Percentiles rank a stretch among this genome's conserved stretches.
Conservation (phyloP, 2,797 vertebrate species). For the Ceyx erithaca region DNA sequence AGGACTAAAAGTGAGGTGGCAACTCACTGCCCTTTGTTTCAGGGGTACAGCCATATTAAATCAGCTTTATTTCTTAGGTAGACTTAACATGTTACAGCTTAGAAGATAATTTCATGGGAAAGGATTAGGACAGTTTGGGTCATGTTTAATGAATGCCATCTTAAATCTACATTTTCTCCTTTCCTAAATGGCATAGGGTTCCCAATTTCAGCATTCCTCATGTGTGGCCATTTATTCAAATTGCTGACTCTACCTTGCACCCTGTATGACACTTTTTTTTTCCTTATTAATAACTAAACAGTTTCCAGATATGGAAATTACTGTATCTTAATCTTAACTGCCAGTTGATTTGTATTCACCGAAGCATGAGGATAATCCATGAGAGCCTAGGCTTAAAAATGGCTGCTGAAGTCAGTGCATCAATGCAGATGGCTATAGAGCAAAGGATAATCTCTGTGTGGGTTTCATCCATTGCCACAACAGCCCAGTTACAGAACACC, state of each 20-base stretch:
- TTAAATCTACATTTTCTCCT: not conserved
- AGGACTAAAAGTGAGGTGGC: not conserved
- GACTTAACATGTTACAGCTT: not conserved
- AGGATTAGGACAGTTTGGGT: not conserved
- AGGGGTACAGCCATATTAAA: not conserved
- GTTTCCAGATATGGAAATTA: not conserved
- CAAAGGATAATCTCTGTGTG: not conserved
- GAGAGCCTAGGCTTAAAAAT: slow-evolving; percentile 29
- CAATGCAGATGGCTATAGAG: not conserved
- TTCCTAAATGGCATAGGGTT: not conserved
- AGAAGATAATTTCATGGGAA: not conserved
- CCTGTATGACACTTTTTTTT: not conserved
- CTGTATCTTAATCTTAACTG: slow-evolving; percentile 4
- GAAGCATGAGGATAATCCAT: slow-evolving; percentile 36
- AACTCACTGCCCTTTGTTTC: not conserved
- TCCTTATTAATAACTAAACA: rapidly evolving
- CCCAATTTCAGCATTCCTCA: not conserved
- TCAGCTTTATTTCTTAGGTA: slow-evolving; percentile 15
- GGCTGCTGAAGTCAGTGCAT: not conserved
- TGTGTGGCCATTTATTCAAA: not conserved
- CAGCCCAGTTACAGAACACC: not conserved
- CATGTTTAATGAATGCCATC: not conserved
- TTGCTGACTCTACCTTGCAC: not conserved
- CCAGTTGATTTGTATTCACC: slow-evolving; percentile 23
- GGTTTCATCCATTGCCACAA: not conserved